These are phyloP conservation scores for Ennomos quercinarius DNA, from an alignment of 2,888 invertebrate species.

Conservation along the genomic window DNA sequence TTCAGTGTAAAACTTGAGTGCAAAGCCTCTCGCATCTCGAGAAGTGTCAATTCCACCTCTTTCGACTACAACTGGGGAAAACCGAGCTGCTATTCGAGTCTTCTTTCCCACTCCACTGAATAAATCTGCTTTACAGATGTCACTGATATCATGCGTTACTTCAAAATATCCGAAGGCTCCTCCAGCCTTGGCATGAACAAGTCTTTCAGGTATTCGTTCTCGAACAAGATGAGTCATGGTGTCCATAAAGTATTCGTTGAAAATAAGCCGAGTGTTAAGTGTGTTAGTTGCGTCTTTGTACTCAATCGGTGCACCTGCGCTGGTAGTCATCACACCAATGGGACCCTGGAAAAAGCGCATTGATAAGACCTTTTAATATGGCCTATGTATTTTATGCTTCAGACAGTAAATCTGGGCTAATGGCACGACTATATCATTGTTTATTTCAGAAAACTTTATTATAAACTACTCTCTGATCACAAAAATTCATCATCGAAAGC, in stretches of 20 bases:
- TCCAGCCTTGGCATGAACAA: constrained; percentile 96
- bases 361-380: no score
- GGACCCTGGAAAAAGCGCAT: constrained; percentile 65
- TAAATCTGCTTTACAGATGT: constrained; percentile 90
- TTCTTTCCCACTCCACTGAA: constrained; percentile 90
- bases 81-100: constrained; percentile 91
- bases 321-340: constrained; percentile 87
- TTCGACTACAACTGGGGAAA: constrained; percentile 93
- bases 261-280: constrained; percentile 90
- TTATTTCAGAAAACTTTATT: no score
- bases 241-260: constrained; percentile 91
- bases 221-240: constrained; percentile 91
- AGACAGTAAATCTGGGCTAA: no score
- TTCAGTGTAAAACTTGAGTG: constrained; percentile 95
- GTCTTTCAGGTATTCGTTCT: constrained; percentile 95
- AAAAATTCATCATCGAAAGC: no score
- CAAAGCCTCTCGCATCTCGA: constrained; percentile 95
- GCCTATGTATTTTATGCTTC: no score
- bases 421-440: no score
- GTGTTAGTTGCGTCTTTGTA: constrained; percentile 88
- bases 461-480: no score
- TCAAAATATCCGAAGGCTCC: constrained; percentile 95
- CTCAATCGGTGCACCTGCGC: constrained; percentile 91
- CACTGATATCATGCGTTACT: constrained; percentile 92
- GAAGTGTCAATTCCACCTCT: constrained; percentile 94